Evolutionary conservation across 2,797 vertebrate genomes (phyloP), one percentile per base, ranked within the genome.

Genomic region (Microchirus variegatus): DNA sequence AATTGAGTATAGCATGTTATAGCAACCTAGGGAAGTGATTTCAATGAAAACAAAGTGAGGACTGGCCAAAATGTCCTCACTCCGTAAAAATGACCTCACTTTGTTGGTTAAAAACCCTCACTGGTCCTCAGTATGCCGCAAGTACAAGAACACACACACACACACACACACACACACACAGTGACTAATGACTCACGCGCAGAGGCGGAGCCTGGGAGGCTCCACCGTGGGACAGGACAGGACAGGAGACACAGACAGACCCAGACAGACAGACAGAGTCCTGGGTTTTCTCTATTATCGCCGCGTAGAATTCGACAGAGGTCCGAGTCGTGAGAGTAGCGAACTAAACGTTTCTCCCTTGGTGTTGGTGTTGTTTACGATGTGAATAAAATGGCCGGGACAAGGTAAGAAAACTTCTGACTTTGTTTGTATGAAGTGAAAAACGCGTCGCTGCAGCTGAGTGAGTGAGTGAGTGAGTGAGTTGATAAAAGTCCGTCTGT

Each of bases 361-460:
- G 12, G 15, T 54, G 50, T 42, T 50, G 69, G 54, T 9, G 15
- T 63, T 18, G 59, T 75, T 83, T 82, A 92, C 79, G 72, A 94
- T 94, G 93, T 93, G 85, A 93, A 83, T 70, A 82, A 86, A 78
- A 94, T 94, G 93, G 70, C 92, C 62, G 91, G 67, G 35, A 87
- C 85, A 65, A 93, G 90, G 93, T 94, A 78, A 79, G 88, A 26
- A 0, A 1, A 45, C 36, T 19, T 12, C 4, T 12, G 15, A 42
- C 5, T 42, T 42, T 42, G 41, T 13, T 12, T 3, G 31, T 31
- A 6, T 31, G 31, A 31, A 31, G 31, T 31, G 6, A 8, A 31
- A 31, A 6, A 31, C 31, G 31, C 31, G 31, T 31, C 31, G 31
- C 31, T 8, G 31, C 31, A 6, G 31, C 7, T 31, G 31, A 31